Base-by-base conservation (phyloP, 2,797 vertebrate species). In the Bryconaethiops microstoma region DNA sequence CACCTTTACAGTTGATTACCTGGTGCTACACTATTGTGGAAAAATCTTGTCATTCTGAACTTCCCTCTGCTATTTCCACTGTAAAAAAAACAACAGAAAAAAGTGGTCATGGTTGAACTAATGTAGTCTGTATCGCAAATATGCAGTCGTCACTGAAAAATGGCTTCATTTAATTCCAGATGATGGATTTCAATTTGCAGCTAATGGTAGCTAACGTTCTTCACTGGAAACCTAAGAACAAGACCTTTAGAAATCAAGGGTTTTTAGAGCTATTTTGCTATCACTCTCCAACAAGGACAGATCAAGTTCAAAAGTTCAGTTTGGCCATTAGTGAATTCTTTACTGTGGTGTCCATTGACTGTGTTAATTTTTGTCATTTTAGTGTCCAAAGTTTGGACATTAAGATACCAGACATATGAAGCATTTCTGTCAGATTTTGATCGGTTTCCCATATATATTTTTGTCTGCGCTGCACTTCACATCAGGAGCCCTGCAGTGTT, bases 1-100 rank as follows among this genome's bases (percentile, higher is more conserved):
- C 13, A 65, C 52, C 73, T 78, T 64, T 39, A 54, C 39, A 74
- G 52, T 14, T 62, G 29, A 62, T 60, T 63, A 57, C 35, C 68
- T 77, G 57, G 45, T 13, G 13, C 29, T 48, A 25, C 52, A 17
- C 19, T 14, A 21, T 57, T 39, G 1, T 59, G 40, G 39, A 62
- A 63, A 17, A 35, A 8, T 6, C 45, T 55, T 55, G 8, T 29
- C 3, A 65, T 29, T 23, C 68, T 42, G 55, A 45, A 74, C 21
- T 45, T 23, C 39, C 19, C 45, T 64, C 6, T 25, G 39, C 16
- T 7, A 10, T 17, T 19, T 19, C 29, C 62, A 64, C 62, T 7
- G 16, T 62, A 14, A 60, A 23, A 59, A 59, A 23, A 60, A 52
- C 0, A 52, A 52, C 13, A n/a, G 19, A n/a, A 57, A 21, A 35